Percentiles rank a stretch among this genome's conserved stretches.
These are phyloP conservation scores for Kryptolebias marmoratus DNA, from an alignment of 2,113 vertebrate species.

Conservation along the genomic window DNA sequence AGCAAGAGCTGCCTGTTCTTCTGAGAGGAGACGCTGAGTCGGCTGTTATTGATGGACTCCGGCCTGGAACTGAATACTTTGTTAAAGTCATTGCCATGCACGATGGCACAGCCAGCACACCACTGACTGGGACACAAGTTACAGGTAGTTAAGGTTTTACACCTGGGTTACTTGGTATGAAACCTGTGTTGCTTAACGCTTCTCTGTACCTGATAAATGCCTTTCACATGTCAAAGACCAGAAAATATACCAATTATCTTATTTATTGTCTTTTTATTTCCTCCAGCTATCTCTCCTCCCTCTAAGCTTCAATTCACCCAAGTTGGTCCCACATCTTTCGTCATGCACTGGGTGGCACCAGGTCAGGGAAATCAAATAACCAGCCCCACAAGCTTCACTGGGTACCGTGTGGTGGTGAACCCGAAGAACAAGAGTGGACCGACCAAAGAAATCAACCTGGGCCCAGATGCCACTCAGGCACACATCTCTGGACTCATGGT, in stretches of 20 bases:
- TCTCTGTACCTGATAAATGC: background rate
- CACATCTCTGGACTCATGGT: conserved; percentile 93
- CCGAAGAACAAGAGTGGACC: conserved; percentile 94
- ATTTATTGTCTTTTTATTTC: background rate
- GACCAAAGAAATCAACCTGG: conserved; percentile 90
- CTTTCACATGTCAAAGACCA: background rate
- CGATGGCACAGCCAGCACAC: conserved; percentile 89
- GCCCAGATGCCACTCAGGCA: conserved; percentile 88
- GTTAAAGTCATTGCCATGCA: conserved; percentile 96
- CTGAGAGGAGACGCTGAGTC: conserved; percentile 90
- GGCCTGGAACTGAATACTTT: conserved; percentile 96
- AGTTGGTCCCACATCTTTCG: conserved; percentile 88
- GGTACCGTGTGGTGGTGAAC: conserved; percentile 91
- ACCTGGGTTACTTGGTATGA: background rate
- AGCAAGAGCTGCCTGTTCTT: conserved; percentile 90
- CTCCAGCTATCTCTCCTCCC: conserved; percentile 90
- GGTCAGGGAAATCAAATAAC: conserved; percentile 71
- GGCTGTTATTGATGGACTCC: conserved; percentile 88
- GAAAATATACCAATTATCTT: background rate
- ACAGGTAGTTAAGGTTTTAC: conserved; percentile 83
- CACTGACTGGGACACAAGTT: conserved; percentile 90
- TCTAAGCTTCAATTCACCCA: conserved; percentile 88
- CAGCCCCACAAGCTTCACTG: conserved; percentile 81
- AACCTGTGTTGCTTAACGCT: background rate
- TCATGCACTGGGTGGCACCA: conserved; percentile 84